A percentile compares a stretch with the other conserved stretches of the same genome.
Evolutionary conservation across 2,888 invertebrate genomes (phyloP).

Genomic region (Drosophila hamatofila): DNA sequence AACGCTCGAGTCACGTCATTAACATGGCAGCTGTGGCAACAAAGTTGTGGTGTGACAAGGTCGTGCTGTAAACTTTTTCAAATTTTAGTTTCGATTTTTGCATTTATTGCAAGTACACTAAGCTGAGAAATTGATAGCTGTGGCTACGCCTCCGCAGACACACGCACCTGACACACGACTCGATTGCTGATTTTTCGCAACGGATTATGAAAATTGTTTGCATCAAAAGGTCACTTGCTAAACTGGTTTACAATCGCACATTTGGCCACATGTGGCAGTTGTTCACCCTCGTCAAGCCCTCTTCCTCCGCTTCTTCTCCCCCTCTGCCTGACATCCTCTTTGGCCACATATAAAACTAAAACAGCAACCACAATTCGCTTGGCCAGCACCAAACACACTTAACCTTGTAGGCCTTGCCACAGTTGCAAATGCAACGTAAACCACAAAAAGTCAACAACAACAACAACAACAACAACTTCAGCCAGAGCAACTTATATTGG

Average conservation of each 20-base stretch:
- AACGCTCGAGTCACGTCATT: conserved; percentile 42
- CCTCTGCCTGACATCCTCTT: neutral
- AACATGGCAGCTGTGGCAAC: conserved; percentile 26
- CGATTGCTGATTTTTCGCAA: conserved; percentile 51
- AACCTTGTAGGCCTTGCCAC: conserved; percentile 81
- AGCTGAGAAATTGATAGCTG: conserved; percentile 38
- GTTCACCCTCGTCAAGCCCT: conserved; percentile 10
- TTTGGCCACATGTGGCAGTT: conserved; percentile 30
- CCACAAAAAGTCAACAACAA: conserved; percentile 22
- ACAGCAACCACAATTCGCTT: conserved; percentile 47
- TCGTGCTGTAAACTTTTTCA: conserved; percentile 46
- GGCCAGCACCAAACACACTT: conserved; percentile 48
- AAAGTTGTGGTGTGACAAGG: conserved; percentile 46
- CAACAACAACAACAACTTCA: conserved; percentile 15
- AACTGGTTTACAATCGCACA: conserved; percentile 58
- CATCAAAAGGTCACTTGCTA: conserved; percentile 69
- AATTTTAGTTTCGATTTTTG: conserved; percentile 20
- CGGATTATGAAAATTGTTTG: conserved; percentile 66
- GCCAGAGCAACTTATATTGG: conserved; percentile 28
- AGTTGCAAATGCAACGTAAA: conserved; percentile 63
- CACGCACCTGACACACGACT: conserved; percentile 71
- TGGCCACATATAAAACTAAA: conserved; percentile 34
- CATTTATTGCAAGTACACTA: neutral
- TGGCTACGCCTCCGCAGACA: conserved; percentile 27
- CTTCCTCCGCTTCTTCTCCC: neutral